Evolutionary conservation across 2,113 vertebrate species (phyloP), one percentile per base, ranked within the genome.

Genomic region (Indicator maculatus): DNA sequence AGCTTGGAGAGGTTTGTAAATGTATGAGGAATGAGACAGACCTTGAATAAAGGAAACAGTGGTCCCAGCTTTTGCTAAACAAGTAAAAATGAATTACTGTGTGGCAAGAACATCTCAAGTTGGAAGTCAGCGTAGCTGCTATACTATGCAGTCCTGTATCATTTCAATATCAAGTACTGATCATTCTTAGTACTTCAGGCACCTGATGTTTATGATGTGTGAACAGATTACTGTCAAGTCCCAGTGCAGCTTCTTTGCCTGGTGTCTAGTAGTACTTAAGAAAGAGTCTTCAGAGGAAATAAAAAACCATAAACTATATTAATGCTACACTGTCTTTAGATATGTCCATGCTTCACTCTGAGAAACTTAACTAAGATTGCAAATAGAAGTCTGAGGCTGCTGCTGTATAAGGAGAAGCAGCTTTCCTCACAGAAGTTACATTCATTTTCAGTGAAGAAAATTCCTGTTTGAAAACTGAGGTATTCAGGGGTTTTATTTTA

Each of bases 191-290:
- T 90, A 92, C 70, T 94, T 75, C 44, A 41, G 82, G 52, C 87
- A 88, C 82, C 61, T 77, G 36, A 77, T 88, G 69, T 88, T 91
- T 28, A 16, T 90, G 82, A 44, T 39, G 86, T 94, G 64, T 69
- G 27, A 77, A 87, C 50, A 95, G 92, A 94, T 95, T 95, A 86
- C 91, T 87, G 80, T 96, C 89, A 90, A 93, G n/a, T 84, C 79
- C 74, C 61, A 74, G 36, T 55, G 74, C 88, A 94, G 76, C 83
- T 96, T 95, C 39, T 28, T 96, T 8, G 5, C 93, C 90, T 96
- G 83, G 86, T 97, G 89, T 89, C 73, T 93, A 83, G 70, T 45
- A 53, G 47, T 74, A 83, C 9, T 50, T 82, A 78, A 58, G 60
- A 84, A 72, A 38, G 33, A 82, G n/a, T 87, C 73, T 89, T 95